Evolutionary conservation across 2,113 vertebrate species (phyloP).

Genomic region (Lipophrys pholis): DNA sequence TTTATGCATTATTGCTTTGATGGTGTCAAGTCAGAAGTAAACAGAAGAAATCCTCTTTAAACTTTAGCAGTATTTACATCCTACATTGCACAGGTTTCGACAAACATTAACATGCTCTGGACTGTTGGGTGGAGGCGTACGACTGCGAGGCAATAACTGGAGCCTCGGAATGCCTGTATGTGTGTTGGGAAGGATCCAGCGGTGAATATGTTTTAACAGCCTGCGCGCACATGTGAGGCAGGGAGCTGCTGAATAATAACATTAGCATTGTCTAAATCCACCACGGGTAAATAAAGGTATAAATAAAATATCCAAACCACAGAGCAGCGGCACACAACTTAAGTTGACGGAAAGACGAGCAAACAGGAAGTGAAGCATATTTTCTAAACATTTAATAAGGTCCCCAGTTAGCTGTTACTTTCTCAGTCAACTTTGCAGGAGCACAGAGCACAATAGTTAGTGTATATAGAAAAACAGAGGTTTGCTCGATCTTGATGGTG

Average conservation of each 20-base stretch:
- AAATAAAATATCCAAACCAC: slow-evolving; percentile 34
- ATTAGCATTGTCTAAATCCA: slow-evolving; percentile 15
- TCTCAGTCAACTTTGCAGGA: neutral
- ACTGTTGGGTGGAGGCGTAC: no score
- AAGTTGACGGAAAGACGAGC: slow-evolving; percentile 24
- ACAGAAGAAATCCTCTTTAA: no score
- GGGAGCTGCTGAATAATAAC: slow-evolving; percentile 18
- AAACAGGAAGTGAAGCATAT: slow-evolving; percentile 49
- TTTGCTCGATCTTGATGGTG: slow-evolving; percentile 25
- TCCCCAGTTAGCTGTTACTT: slow-evolving; percentile 33
- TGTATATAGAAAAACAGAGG: neutral
- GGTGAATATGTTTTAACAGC: neutral
- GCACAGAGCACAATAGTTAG: neutral
- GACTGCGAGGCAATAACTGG: no score
- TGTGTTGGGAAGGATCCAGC: neutral
- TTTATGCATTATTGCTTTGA: no score
- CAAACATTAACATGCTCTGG: no score
- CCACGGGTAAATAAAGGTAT: slow-evolving; percentile 30
- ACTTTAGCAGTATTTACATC: no score
- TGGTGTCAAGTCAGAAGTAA: no score
- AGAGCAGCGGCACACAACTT: slow-evolving; percentile 21
- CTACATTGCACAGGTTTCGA: no score
- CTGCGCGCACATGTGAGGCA: slow-evolving; percentile 1
- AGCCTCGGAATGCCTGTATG: neutral
- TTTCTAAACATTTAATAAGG: slow-evolving; percentile 41